Conservation (phyloP, 2,797 vertebrate genomes). For the Gila robusta region DNA sequence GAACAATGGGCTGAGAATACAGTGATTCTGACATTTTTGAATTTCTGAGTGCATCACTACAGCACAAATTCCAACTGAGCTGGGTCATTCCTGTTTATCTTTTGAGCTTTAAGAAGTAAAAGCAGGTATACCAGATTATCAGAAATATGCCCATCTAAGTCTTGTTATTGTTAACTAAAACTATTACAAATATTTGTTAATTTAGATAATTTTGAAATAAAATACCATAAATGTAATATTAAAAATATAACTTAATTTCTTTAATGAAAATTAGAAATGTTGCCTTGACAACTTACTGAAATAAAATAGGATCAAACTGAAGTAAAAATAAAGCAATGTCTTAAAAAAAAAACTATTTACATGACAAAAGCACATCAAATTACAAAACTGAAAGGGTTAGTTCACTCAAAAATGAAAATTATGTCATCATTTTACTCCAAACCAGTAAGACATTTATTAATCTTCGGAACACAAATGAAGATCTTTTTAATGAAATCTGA, state of each 20-base stretch:
- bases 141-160: neutral
- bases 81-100: conserved; percentile 6
- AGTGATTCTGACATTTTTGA: neutral
- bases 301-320: neutral
- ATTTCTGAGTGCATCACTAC: conserved; percentile 2
- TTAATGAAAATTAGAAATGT: neutral
- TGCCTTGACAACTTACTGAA: neutral
- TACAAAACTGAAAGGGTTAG: too few relatives aligned
- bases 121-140: neutral
- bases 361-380: too few relatives aligned
- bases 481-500: too few relatives aligned
- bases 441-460: too few relatives aligned
- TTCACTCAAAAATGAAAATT: too few relatives aligned
- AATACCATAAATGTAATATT: neutral
- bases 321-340: too few relatives aligned
- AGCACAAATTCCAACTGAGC: neutral
- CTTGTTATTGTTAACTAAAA: neutral
- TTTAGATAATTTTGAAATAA: neutral
- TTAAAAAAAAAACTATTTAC: too few relatives aligned
- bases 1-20: neutral
- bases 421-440: neutral
- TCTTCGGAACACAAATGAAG: too few relatives aligned
- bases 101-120: neutral
- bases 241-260: neutral
- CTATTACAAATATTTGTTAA: neutral